Evolutionary conservation across 2,888 invertebrate species (phyloP), one percentile per base, ranked within the genome.

Genomic region (Acanthosepion esculentum): DNA sequence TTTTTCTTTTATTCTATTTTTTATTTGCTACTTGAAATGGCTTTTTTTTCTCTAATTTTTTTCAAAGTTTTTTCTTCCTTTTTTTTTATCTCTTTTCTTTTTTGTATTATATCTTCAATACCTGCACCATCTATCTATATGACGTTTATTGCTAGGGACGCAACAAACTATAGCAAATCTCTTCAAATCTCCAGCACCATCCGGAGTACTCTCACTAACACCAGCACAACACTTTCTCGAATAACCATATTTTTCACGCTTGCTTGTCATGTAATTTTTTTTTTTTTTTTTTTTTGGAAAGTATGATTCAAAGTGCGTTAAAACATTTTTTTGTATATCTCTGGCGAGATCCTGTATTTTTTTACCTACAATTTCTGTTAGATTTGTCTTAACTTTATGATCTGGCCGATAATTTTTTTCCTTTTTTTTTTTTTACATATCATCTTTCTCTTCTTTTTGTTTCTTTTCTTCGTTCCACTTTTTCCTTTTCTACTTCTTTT

Each of bases 51-150:
- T 5, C 33, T 0, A 0, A 33, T n/a, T 78, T n/a, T 78, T n/a
- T n/a, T n/a, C 0, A n/a, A 0, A 6, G 12, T 1, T 0, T 78
- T 78, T 4, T n/a, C 4, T 50, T 50, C 50, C 4, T 50, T 12
- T 50, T 15, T 15, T 50, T 78, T 1, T 50, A 12, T 50, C 15
- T 50, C 50, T 50, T 50, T 15, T 50, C 50, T 15, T 50, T 4
- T 41, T 41, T 41, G 41, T 41, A 41, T 41, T 41, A 3, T 41
- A 41, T 41, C 3, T 41, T 41, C 41, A 41, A 2, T 41, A 41
- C 41, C 41, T 0, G 50, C 50, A 15, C 50, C 50, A 15, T 0
- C 10, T 50, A 15, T 0, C 10, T 50, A 15, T 50, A 8, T 50
- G 50, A 15, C 1, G 50, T 8, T 50, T 50, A 50, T 50, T 50